Percentiles rank a stretch among this genome's conserved stretches.
phyloP scores from a whole-genome alignment of 2,888 invertebrate species.

The Drosophila leonis region DNA sequence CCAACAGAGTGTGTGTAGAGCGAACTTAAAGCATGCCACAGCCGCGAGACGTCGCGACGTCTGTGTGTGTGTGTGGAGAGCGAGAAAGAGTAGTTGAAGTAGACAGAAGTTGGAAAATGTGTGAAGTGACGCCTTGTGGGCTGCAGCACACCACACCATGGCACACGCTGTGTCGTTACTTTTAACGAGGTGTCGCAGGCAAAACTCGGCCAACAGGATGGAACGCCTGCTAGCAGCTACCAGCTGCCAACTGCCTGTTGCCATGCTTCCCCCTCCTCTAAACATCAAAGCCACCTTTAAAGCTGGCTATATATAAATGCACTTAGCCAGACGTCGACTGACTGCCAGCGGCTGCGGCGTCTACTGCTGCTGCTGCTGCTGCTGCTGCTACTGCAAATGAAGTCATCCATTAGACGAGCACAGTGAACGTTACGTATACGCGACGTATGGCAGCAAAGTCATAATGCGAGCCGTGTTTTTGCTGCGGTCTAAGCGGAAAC shows the following conservation, averaged over 20 bases:
- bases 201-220: slow-evolving; percentile 65
- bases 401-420: slow-evolving; percentile 76
- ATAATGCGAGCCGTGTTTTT: slow-evolving; percentile 55
- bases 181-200: slow-evolving; percentile 79
- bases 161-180: slow-evolving; percentile 73
- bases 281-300: slow-evolving; percentile 5
- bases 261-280: slow-evolving; percentile 17
- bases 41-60: slow-evolving; percentile 13
- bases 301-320: slow-evolving; percentile 60
- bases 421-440: slow-evolving; percentile 60
- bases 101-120: slow-evolving; percentile 36
- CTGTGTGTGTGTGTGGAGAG: slow-evolving; percentile 17
- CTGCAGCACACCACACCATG: slow-evolving; percentile 8
- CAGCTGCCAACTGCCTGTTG: slow-evolving; percentile 69
- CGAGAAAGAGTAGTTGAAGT: background rate
- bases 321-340: slow-evolving; percentile 61
- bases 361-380: slow-evolving; percentile 29
- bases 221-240: slow-evolving; percentile 14
- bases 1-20: slow-evolving; percentile 23
- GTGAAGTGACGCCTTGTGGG: slow-evolving; percentile 38
- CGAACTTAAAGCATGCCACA: slow-evolving; percentile 53
- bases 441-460: slow-evolving; percentile 39
- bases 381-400: slow-evolving; percentile 73
- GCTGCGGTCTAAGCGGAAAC: slow-evolving; percentile 75
- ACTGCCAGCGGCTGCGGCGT: slow-evolving; percentile 41